A percentile compares a stretch with the other conserved stretches of the same genome.
These are phyloP conservation scores for Limnothrissa miodon DNA, from an alignment of 2,113 vertebrate species.

Conservation along the genomic window DNA sequence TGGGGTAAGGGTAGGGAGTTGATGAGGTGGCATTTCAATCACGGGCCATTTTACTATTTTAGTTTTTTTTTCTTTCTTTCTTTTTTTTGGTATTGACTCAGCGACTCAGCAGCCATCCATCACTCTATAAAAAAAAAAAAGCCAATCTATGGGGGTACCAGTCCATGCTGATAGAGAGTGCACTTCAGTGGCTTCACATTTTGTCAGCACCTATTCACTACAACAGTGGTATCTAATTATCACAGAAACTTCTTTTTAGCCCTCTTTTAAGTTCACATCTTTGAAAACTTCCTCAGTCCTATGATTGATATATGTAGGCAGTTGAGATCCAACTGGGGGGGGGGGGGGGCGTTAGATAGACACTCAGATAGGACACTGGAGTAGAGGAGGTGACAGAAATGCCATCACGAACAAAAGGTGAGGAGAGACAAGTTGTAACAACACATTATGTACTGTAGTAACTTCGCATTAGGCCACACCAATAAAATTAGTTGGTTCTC, in stretches of 20 bases:
- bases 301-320: neutral
- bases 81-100: neutral
- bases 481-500: no score
- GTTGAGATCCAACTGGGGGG: slow-evolving; percentile 24
- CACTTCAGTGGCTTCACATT: neutral
- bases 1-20: neutral
- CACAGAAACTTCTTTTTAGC: neutral
- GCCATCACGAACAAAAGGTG: neutral
- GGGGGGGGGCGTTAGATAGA: slow-evolving; percentile 28
- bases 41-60: neutral
- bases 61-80: neutral
- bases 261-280: neutral
- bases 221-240: slow-evolving; percentile 11
- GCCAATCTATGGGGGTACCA: neutral
- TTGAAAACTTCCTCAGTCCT: neutral
- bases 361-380: slow-evolving; percentile 28
- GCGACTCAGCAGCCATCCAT: neutral
- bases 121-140: neutral
- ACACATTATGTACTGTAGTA: no score
- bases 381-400: slow-evolving; percentile 3
- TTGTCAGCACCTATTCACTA: neutral
- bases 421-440: no score
- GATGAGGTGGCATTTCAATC: slow-evolving; percentile 13
- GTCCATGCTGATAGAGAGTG: neutral
- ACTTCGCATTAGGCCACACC: no score